These are phyloP conservation scores for Peromyscus attwateri DNA, from an alignment of 2,797 vertebrate genomes.

Conservation along the genomic window DNA sequence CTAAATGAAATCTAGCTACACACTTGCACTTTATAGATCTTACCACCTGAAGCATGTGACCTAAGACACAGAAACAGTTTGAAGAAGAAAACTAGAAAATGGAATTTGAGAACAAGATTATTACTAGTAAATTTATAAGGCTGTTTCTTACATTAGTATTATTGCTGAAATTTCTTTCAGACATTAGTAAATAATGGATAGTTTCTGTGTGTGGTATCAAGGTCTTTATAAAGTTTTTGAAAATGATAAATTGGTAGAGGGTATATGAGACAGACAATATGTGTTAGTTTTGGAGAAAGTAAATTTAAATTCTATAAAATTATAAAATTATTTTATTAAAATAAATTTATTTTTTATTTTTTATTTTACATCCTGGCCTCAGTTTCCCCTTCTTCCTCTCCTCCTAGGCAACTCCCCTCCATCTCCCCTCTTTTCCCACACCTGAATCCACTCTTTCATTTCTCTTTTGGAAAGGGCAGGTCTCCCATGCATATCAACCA, in stretches of 20 bases:
- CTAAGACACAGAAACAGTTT: neutral
- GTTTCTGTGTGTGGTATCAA: neutral
- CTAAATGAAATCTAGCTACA: neutral
- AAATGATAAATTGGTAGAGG: neutral
- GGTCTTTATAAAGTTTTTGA: neutral
- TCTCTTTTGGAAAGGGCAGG: no score
- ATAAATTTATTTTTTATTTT: no score
- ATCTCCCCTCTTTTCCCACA: no score
- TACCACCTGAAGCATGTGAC: accelerated
- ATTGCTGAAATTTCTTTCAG: neutral
- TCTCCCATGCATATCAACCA: no score
- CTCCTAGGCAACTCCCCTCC: no score
- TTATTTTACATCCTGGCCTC: no score
- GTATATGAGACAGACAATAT: neutral
- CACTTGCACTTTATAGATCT: neutral
- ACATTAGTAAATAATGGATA: neutral
- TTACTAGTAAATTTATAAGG: neutral
- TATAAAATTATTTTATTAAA: no score
- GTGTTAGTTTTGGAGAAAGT: neutral
- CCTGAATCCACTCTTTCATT: no score
- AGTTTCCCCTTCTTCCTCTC: no score
- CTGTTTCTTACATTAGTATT: neutral
- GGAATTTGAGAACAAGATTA: neutral
- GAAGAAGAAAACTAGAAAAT: neutral
- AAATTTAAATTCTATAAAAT: neutral